Conservation (phyloP, 2,113 vertebrate species). For the Lepus europaeus region DNA sequence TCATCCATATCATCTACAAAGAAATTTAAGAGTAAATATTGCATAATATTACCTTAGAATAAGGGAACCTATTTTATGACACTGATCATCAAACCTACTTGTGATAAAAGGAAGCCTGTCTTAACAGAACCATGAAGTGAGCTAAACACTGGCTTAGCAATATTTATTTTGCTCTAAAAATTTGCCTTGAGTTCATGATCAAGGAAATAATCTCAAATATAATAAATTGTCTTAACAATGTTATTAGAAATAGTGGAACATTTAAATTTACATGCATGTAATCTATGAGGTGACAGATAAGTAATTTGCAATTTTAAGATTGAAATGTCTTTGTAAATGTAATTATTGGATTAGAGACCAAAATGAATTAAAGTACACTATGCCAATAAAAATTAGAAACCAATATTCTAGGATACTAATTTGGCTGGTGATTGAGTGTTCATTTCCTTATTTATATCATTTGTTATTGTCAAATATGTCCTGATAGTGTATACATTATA, state of each 20-base stretch:
- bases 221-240: neutral
- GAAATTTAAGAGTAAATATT: too few species aligned
- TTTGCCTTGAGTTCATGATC: neutral
- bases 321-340: neutral
- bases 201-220: neutral
- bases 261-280: neutral
- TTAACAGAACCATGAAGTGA: neutral
- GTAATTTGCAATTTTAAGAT: neutral
- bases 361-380: neutral
- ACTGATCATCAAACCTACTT: neutral
- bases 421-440: neutral
- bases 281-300: neutral
- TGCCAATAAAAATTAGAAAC: neutral
- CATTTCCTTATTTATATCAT: neutral
- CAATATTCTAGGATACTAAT: neutral
- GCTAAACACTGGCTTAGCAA: neutral
- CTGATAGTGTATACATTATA: neutral
- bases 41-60: neutral
- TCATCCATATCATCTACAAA: neutral
- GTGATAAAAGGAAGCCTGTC: neutral
- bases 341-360: neutral
- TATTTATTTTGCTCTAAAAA: neutral
- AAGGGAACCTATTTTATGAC: neutral
- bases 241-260: neutral
- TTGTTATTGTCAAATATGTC: neutral